Conservation (phyloP, 2,113 vertebrate species). For the Pelobates fuscus region DNA sequence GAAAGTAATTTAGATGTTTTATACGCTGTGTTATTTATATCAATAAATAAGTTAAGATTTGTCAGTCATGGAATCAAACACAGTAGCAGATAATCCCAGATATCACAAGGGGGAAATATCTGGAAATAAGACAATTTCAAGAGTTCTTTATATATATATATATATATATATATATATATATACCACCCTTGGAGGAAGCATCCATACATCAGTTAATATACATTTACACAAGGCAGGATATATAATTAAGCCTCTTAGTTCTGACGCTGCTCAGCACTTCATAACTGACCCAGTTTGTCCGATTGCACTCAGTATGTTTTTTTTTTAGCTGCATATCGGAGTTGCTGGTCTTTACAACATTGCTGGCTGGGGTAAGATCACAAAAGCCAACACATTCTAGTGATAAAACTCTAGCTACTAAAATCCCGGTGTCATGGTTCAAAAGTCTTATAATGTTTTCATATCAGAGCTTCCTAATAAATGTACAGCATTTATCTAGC, state of each 20-base stretch:
- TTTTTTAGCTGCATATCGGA: neutral
- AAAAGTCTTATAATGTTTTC: neutral
- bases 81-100: no score
- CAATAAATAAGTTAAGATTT: no score
- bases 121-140: no score
- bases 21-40: no score
- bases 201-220: no score
- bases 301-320: neutral
- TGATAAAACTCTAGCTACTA: neutral
- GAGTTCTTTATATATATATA: no score
- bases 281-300: constrained; percentile 36
- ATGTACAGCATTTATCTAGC: neutral
- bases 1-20: no score
- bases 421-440: neutral
- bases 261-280: neutral
- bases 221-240: constrained; percentile 7
- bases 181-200: no score
- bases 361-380: neutral
- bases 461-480: neutral
- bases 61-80: no score
- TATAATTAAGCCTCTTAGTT: constrained; percentile 40
- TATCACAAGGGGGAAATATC: no score
- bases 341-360: neutral
- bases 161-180: no score
- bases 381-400: neutral